Conservation (phyloP, 2,888 invertebrate species). For the Limenitis arthemis region DNA sequence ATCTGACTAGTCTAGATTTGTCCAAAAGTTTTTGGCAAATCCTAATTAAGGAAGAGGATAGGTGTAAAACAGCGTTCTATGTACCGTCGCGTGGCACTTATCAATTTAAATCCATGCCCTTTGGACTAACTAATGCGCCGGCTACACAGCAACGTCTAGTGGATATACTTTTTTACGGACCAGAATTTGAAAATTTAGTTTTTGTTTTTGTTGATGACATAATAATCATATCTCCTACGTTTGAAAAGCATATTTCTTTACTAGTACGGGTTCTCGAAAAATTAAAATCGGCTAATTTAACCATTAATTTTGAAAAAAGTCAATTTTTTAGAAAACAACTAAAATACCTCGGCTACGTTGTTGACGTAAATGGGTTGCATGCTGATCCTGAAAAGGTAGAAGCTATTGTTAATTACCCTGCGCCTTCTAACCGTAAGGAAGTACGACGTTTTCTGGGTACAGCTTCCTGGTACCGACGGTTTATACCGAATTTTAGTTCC, state of each 20-base stretch:
- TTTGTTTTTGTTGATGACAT: conserved; percentile 28
- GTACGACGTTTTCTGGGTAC: background rate
- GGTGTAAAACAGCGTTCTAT: conserved; percentile 4
- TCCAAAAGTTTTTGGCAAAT: conserved; percentile 9
- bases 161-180: background rate
- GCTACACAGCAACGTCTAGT: too few relatives aligned
- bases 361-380: conserved; percentile 29
- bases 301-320: conserved; percentile 25
- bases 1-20: conserved; percentile 5
- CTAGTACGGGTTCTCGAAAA: conserved; percentile 21
- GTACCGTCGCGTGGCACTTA: background rate
- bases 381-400: conserved; percentile 28
- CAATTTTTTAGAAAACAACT: conserved; percentile 25
- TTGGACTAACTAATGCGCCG: too few relatives aligned
- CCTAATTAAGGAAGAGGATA: background rate
- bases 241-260: conserved; percentile 25
- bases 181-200: conserved; percentile 23
- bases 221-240: conserved; percentile 18
- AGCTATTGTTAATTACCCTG: background rate
- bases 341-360: conserved; percentile 23
- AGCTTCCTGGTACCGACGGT: too few relatives aligned
- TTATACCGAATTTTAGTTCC: too few relatives aligned
- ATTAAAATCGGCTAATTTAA: conserved; percentile 21
- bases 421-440: background rate
- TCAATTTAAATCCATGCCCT: background rate